phyloP scores from a whole-genome alignment of 2,888 invertebrate species.

The Caenorhabditis wallacei region DNA sequence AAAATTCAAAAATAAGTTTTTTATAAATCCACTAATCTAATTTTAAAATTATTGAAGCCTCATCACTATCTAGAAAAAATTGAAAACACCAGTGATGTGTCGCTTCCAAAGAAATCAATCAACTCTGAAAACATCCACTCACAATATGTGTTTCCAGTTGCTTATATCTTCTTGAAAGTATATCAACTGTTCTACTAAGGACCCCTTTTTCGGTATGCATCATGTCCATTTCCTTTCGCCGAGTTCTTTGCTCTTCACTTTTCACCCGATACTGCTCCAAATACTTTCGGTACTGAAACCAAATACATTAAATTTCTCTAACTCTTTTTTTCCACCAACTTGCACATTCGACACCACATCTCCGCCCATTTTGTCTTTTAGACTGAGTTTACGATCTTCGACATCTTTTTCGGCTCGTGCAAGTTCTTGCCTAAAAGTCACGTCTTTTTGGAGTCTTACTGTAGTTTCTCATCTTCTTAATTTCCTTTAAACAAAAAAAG shows the following conservation, averaged over 20 bases:
- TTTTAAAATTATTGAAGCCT: too few relatives aligned
- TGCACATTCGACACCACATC: conserved; percentile 65
- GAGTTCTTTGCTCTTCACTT: conserved; percentile 90
- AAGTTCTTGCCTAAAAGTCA: conserved; percentile 63
- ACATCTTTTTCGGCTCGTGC: conserved; percentile 53
- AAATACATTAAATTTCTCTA: not conserved
- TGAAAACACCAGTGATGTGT: too few relatives aligned
- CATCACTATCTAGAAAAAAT: too few relatives aligned
- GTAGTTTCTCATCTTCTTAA: conserved; percentile 48
- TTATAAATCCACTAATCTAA: too few relatives aligned
- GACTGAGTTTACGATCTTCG: conserved; percentile 43
- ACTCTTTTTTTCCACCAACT: conserved; percentile 33
- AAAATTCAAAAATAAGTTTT: too few relatives aligned
- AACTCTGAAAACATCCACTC: conserved; percentile 69
- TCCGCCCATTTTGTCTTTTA: conserved; percentile 57
- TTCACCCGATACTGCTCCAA: conserved; percentile 90
- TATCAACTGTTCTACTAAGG: conserved; percentile 89
- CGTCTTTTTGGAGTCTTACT: conserved; percentile 33
- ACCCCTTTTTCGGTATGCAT: conserved; percentile 90
- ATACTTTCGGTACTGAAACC: conserved; percentile 89
- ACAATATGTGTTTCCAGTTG: conserved; percentile 86
- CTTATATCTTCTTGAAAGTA: conserved; percentile 86
- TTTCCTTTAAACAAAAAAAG: conserved; percentile 4
- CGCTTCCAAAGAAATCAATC: too few relatives aligned
- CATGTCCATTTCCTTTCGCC: conserved; percentile 88